Base-by-base conservation (phyloP, 2,888 invertebrate genomes). In the Nudaria mundana region DNA sequence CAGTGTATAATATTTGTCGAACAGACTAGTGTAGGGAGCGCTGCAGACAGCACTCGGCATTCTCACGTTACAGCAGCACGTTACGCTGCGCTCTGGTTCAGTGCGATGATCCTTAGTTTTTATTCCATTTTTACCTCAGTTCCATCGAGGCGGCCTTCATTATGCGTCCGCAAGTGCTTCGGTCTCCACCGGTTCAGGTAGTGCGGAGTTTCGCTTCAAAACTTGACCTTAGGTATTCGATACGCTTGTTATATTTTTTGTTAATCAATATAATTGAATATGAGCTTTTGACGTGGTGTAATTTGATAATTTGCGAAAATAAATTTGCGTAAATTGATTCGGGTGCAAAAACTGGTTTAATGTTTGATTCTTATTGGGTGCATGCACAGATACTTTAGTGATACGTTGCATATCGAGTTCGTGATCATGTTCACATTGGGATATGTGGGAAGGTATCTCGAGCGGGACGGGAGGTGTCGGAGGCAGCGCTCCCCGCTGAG, bases 161-260 rank as follows among this genome's bases (percentile, higher is more conserved):
- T 81, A 84, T 81, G 76, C 78, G 75, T 58, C 71, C 76, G 75
- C 76, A 71, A 81, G 80, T 78, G 80, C 73, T 71, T 65, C 70
- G 70, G 57, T 70, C 74, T 74, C 68, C 79, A 76, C 75, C 78
- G 79, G 74, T 79, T 75, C 85, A 86, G 87, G 86, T 86, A 87
- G 85, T 80, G 73, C 69, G 67, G 65, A 68, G 72, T 72, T 73
- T 79, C 70, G 71, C 76, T 77, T 70, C 71, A 76, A 73, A 80
- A 73, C 74, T 77, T 82, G 81, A 85, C 82, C 84, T 84, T 85
- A 85, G 82, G 82, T 81, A 84, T 85, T 76, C 73, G 81, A 81
- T 80, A 81, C 73, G 81, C 76, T 76, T 68, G 74, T 81, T 79
- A 71, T 61, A 71, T 80, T 79, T 80, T 78, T 77, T 76, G 78